Base-by-base conservation (phyloP, 2,888 invertebrate genomes). In the Ectropis crepuscularia region DNA sequence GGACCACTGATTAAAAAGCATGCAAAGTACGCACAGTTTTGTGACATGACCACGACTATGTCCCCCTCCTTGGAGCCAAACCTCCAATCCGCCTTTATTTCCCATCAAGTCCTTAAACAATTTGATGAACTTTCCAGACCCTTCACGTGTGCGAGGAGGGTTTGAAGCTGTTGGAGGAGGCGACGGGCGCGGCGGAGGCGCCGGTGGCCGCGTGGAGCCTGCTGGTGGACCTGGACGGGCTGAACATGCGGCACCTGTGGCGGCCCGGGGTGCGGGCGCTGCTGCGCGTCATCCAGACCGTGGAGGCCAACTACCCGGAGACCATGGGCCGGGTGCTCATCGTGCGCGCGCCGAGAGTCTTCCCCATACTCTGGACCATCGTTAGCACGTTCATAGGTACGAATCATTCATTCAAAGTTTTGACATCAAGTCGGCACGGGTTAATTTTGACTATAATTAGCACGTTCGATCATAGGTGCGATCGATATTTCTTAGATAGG, bases 211-310 rank as follows among this genome's bases (percentile, higher is more conserved):
- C 97, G 53, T 99, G 98, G 97, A 96, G 97, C 65, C 93, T 98
- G 73, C 93, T 99, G 61, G 96, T 99, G 39, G 98, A 99, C 92
- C 93, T 99, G 75, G 98, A 99, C 85, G 98, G 98, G 0, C 94
- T 99, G 57, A 98, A 98, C 86, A 98, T 99, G 98, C 94, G 98
- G 5, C 98, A 99, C 89, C 93, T 99, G 66, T 99, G 98, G 98
- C 92, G 98, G 71, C 98, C 98, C 0, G 98, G 98, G 36, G 96
- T 99, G 69, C 95, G 95, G 75, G 96, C 96, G 0, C 86, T 96
- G 70, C 84, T 95, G 61, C 83, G 94, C 64, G 94, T 94, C 80
- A 93, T 93, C 10, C 90, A 91, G 82, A 96, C 97, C 53, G 98
- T 98, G 37, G 97, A 98, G 87, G 96, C 96, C 49, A 98, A 98